Evolutionary conservation across 1,140 invertebrate genomes (phyloP), one percentile per base, ranked within the genome.

Genomic region (Neodiprion fabricii): DNA sequence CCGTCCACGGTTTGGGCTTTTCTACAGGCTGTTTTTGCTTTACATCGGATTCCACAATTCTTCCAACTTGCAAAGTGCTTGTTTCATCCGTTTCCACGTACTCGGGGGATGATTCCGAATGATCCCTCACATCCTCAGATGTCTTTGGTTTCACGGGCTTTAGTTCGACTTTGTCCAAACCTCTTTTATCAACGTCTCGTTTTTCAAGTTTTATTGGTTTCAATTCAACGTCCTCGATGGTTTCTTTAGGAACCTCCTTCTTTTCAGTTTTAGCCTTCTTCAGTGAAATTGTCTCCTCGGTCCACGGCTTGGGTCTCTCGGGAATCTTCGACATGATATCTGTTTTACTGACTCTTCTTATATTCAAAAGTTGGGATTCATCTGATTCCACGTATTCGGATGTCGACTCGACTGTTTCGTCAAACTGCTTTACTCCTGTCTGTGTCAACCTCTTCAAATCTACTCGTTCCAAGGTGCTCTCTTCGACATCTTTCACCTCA

Each of bases 1-100:
- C 88, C 28, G 87, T 91, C 90, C 91, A 91, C 17, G 87, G 85
- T 74, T 89, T 89, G 1, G 48, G 82, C 85, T 81, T 84, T 79
- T 81, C 87, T 40, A 40, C 28, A 80, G 67, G 82, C 79, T 73
- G 82, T 80, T 76, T 85, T 70, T 65, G 83, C 81, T 68, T 84
- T 85, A 9, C 79, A 79, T 28, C 85, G 83, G 10, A 82, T 50
- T 70, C 49, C 23, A 28, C 10, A 40, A 28, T 48, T 17, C n/a
- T 48, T 49, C 48, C 48, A 73, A 73, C 53, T 17, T 71, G 48
- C 23, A 78, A 70, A 23, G 74, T 23, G 49, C 61, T 40, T 10
- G 72, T 72, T 74, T 82, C 79, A 70, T 82, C 77, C 76, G 78
- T 74, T 75, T 81, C 67, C 48, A 67, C 72, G 21, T 77, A 82